These are phyloP conservation scores for Corydoras sp. DNA, from an alignment of 2,113 vertebrate species.

Conservation along the genomic window DNA sequence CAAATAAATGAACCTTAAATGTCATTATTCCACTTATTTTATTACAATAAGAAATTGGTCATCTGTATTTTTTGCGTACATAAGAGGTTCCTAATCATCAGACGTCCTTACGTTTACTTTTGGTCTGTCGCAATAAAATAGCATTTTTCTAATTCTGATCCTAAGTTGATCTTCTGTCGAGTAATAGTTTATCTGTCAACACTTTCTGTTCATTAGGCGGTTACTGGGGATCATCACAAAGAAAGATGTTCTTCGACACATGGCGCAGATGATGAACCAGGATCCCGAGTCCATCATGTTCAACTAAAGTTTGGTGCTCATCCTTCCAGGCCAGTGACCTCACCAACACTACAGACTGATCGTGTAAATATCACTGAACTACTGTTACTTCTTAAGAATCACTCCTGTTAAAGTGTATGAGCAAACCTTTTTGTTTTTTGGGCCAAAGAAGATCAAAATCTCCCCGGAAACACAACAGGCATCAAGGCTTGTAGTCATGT, in stretches of 20 bases:
- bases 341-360: slow-evolving; percentile 10
- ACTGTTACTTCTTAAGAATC: slow-evolving; percentile 38
- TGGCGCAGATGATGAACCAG: slow-evolving; percentile 99
- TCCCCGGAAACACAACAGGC: no score
- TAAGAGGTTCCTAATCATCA: not conserved
- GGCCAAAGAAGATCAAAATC: slow-evolving; percentile 3
- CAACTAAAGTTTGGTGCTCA: slow-evolving; percentile 21
- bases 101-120: no score
- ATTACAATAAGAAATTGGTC: no score
- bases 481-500: no score
- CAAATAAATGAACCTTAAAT: no score
- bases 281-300: slow-evolving; percentile 64
- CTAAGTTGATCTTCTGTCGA: no score
- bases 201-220: slow-evolving; percentile 49
- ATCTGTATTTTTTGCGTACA: no score
- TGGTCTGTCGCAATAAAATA: no score
- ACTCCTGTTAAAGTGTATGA: slow-evolving; percentile 9
- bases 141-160: no score
- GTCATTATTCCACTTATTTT: no score
- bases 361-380: slow-evolving; percentile 39
- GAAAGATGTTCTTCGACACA: slow-evolving; percentile 96
- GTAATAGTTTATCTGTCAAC: no score
- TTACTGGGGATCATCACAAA: slow-evolving; percentile 82
- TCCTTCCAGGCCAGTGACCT: not conserved
- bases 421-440: slow-evolving; percentile 14